Conservation (phyloP, 2,888 invertebrate species). For the Xestobium rufovillosum region DNA sequence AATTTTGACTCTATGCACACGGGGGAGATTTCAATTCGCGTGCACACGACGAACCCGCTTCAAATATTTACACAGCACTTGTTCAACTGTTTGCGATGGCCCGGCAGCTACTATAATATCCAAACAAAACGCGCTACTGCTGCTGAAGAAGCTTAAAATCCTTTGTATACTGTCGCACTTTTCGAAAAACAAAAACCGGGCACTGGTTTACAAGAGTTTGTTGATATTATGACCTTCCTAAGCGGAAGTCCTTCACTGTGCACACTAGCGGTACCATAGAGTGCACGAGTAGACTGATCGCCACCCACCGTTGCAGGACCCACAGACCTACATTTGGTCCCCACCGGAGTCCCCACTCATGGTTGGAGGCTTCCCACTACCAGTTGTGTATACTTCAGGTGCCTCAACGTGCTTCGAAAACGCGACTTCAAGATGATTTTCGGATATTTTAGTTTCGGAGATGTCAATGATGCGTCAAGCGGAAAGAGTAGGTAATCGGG, state of each 20-base stretch:
- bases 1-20: not conserved
- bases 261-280: conserved; percentile 35
- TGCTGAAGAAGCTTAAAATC: no score
- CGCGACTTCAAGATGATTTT: no score
- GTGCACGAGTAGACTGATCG: conserved; percentile 39
- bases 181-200: no score
- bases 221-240: conserved; percentile 34
- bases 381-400: conserved; percentile 17
- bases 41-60: conserved; percentile 17
- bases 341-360: conserved; percentile 29
- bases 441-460: no score
- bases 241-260: conserved; percentile 35
- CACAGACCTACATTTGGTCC: conserved; percentile 40
- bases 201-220: no score
- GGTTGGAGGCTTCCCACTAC: conserved; percentile 30
- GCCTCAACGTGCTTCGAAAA: conserved; percentile 15
- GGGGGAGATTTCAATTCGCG: conserved; percentile 17
- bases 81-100: conserved; percentile 27
- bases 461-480: conserved; percentile 1
- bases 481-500: no score
- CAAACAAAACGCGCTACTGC: no score
- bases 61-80: conserved; percentile 33
- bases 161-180: no score
- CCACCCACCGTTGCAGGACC: conserved; percentile 40
- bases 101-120: no score